Base-by-base conservation (phyloP, 1,140 invertebrate genomes). In the Polypedilum pembai region DNA sequence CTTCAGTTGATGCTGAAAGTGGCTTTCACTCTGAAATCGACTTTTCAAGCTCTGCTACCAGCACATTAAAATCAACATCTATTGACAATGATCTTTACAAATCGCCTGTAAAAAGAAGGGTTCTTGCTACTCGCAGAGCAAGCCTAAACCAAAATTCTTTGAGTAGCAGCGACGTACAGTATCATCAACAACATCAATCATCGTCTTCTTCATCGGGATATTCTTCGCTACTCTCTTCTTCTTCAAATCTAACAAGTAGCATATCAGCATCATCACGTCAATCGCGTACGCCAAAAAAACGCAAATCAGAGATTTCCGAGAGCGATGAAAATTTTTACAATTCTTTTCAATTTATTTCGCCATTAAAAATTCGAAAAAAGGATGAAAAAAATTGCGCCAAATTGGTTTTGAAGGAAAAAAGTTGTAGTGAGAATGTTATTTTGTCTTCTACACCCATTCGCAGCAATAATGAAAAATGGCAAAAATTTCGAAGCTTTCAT, bases 381-480 rank as follows among this genome's bases (percentile, higher is more conserved):
- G 65, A 69, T 56, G 45, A 56, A 4, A 56, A 56, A 69, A 69
- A 69, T 20, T 20, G 65, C 65, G 65, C 65, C 65, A 69, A 69
- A 69, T 69, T 69, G 65, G 20, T 69, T 2, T 18, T 69, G 17
- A 69, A 69, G 17, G 65, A 69, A 18, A 69, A 69, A 21, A 18
- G 65, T 18, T 18, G 17, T 10, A 69, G 65, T 69, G 65, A 69
- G 65, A 69, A 69, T 20, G 65, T 69, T n/a, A 69, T 69, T 69
- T 7, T 69, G 17, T 69, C 15, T 20, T 69, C 65, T 18, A 69
- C 65, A 18, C 65, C 65, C 20, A 21, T 69, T 69, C 65, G 20
- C 0, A 69, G 8, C 4, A n/a, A 69, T 3, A 69, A 69, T 18
- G 18, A 8, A 18, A 69, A 69, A 69, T 69, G 65, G 65, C 8